Evolutionary conservation across 1,140 invertebrate genomes (phyloP).

Genomic region (Chlorops oryzae): DNA sequence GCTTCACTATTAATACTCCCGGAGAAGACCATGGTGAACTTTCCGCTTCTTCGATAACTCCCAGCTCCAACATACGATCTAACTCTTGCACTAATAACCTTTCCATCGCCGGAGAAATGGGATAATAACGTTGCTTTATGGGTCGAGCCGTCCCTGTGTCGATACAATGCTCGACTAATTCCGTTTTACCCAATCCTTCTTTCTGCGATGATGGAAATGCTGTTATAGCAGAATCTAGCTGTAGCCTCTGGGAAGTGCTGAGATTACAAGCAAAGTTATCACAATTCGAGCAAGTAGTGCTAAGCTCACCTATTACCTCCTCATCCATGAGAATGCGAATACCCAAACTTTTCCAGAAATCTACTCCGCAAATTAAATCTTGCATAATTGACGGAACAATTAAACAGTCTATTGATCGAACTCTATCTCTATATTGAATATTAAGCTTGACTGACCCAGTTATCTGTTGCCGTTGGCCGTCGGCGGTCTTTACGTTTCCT

Average conservation of each 20-base stretch:
- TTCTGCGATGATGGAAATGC: not conserved
- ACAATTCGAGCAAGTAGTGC: not conserved
- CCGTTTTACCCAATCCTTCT: slow-evolving; percentile 11
- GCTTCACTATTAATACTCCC: slow-evolving; percentile 25
- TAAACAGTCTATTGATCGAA: slow-evolving; percentile 7
- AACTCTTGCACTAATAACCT: slow-evolving; percentile 18
- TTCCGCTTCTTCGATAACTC: slow-evolving; percentile 15
- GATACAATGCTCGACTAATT: slow-evolving; percentile 27
- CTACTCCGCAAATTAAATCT: slow-evolving; percentile 13
- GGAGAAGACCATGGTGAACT: slow-evolving; percentile 15
- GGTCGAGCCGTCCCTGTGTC: too few species aligned
- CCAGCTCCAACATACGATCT: slow-evolving; percentile 26
- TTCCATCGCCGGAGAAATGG: slow-evolving; percentile 19
- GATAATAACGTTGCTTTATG: slow-evolving; percentile 29
- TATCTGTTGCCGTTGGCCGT: slow-evolving; percentile 8
- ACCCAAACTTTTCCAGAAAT: slow-evolving; percentile 14
- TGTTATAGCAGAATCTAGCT: not conserved
- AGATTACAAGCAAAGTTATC: too few species aligned
- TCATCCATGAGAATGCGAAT: not conserved
- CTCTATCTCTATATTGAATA: slow-evolving; percentile 6
- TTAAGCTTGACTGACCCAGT: not conserved
- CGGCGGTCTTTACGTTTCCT: slow-evolving; percentile 3
- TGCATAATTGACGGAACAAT: slow-evolving; percentile 9
- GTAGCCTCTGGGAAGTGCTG: not conserved
- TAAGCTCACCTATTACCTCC: not conserved